phyloP scores from a whole-genome alignment of 1,140 invertebrate genomes.

The Holcopasites calliopsidis region DNA sequence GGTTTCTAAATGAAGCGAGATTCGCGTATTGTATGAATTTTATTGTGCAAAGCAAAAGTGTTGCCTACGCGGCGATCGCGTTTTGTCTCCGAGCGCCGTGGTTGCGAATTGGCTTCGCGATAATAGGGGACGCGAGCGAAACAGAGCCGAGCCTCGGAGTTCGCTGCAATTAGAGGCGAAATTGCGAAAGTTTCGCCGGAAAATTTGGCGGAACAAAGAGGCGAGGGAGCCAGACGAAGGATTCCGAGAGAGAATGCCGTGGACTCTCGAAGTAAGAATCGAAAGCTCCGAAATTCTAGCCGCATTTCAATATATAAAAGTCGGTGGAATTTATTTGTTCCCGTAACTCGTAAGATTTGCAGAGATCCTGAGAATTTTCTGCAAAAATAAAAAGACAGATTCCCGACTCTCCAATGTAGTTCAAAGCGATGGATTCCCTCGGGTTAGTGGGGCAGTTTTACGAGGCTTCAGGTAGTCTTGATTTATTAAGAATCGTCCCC shows the following conservation, averaged over 20 bases:
- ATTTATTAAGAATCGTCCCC: conserved; percentile 1
- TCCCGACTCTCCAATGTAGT: not conserved
- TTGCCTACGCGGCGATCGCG: not conserved
- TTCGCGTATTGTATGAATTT: too few relatives aligned
- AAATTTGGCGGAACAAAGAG: not conserved
- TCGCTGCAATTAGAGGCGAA: not conserved
- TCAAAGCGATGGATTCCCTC: not conserved
- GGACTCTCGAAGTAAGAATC: too few relatives aligned
- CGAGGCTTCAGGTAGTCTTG: conserved; percentile 2
- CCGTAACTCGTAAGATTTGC: too few relatives aligned
- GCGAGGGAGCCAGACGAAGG: too few relatives aligned
- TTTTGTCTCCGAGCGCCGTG: not conserved
- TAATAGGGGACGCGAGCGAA: not conserved
- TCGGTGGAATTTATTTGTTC: too few relatives aligned
- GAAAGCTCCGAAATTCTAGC: too few relatives aligned
- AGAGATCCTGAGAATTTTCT: not conserved
- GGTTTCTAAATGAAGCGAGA: too few relatives aligned
- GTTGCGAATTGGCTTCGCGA: too few relatives aligned
- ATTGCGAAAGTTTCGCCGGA: not conserved
- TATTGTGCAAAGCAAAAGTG: not conserved
- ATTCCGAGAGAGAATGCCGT: too few relatives aligned
- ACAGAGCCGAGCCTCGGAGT: not conserved
- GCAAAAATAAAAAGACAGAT: not conserved
- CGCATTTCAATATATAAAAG: too few relatives aligned
- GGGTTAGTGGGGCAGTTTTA: conserved; percentile 16